Conservation (phyloP, 2,113 vertebrate genomes). For the Diadophis punctatus region DNA sequence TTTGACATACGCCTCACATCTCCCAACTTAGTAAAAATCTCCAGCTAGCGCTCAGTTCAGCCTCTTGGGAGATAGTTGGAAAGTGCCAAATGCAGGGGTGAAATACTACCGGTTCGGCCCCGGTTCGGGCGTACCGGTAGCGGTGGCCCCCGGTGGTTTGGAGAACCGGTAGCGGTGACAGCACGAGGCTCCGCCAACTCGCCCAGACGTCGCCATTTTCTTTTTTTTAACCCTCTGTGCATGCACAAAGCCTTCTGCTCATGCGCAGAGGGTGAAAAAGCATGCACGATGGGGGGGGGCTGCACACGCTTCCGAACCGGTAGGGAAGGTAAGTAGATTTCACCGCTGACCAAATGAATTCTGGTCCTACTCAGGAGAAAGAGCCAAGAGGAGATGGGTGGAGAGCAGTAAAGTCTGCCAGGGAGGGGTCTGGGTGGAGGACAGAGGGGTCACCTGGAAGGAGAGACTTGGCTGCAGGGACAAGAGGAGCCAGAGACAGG, state of each 20-base stretch:
- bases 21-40: constrained; percentile 39
- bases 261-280: too few species aligned
- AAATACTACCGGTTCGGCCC: too few species aligned
- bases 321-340: too few species aligned
- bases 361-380: neutral
- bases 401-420: neutral
- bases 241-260: too few species aligned
- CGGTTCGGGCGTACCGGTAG: too few species aligned
- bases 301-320: too few species aligned
- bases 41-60: constrained; percentile 45
- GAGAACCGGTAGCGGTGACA: too few species aligned
- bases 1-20: neutral
- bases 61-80: constrained; percentile 49
- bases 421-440: constrained; percentile 13
- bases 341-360: neutral
- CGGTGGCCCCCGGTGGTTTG: too few species aligned
- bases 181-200: too few species aligned
- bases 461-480: constrained; percentile 27
- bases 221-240: too few species aligned
- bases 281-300: too few species aligned
- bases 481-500: constrained; percentile 13
- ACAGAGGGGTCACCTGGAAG: neutral
- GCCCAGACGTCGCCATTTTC: too few species aligned
- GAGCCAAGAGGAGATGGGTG: neutral
- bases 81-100: constrained; percentile 18